Evolutionary conservation across 2,113 vertebrate species (phyloP), one percentile per base, ranked within the genome.

Genomic region (Gadus chalcogrammus): DNA sequence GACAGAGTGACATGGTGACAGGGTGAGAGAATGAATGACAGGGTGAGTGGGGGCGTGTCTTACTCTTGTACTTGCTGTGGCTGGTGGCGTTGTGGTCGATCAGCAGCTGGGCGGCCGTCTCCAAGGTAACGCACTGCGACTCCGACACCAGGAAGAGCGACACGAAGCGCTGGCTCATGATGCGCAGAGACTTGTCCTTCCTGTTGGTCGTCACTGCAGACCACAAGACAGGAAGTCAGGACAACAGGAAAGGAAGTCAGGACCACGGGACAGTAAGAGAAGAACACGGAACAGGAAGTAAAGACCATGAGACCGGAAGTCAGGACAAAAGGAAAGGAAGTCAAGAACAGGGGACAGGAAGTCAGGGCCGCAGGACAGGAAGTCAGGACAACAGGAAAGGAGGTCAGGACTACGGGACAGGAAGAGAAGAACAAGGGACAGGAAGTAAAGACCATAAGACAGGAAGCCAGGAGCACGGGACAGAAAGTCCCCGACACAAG

Each of bases 141-240:
- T 92, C 94, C 72, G 96, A 97, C 78, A 96, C 95, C 68, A 98
- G 93, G 91, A 98, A 97, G 42, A 98, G 91, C 95, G 95, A 98
- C 87, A 98, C 96, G 78, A 98, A 98, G 86, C 97, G 98, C 88
- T 97, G 95, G 88, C 96, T 98, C 96, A 98, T 96, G 82, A 97
- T 96, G 72, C 95, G 90, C 80, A 98, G 88, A 1, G 96, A 98
- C 80, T 97, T 98, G 89, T 98, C 95, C 88, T 98, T 98, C 87
- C 96, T 93, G 85, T 94, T 96, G 81, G 91, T 91, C 66, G 90
- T 89, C 66, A 92, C 92, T 83, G 91, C 94, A 93, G 84, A 48
- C 42, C 42, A 48, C 12, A 7, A 48, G 42, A 48, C 42, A 48
- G 42, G 42, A 48, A 48, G 42, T 48, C 42, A 48, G 6, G 7